phyloP scores from a whole-genome alignment of 2,113 vertebrate species.

The Marcusenius ussheri region DNA sequence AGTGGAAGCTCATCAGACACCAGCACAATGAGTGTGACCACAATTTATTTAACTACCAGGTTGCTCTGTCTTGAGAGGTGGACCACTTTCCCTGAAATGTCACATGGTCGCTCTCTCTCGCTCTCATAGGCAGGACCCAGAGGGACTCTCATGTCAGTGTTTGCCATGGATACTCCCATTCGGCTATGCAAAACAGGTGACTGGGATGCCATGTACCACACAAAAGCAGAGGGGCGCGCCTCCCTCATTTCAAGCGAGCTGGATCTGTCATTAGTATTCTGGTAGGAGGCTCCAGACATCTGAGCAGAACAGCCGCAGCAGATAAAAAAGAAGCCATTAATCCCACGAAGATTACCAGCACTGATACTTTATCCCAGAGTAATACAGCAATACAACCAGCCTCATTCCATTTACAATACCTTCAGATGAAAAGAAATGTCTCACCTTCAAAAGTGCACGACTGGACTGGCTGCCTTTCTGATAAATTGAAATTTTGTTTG shows the following conservation, averaged over 20 bases:
- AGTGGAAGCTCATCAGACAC: slow-evolving; percentile 16
- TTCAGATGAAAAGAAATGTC: slow-evolving; percentile 47
- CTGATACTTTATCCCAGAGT: slow-evolving; percentile 92
- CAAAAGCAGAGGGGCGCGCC: slow-evolving; percentile 50
- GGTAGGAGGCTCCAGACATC: slow-evolving; percentile 92
- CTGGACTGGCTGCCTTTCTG: slow-evolving; percentile 38
- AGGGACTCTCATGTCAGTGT: slow-evolving; percentile 11
- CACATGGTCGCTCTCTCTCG: slow-evolving; percentile 12
- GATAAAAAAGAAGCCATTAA: slow-evolving; percentile 99
- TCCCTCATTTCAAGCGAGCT: slow-evolving; percentile 69
- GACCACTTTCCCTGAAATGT: neutral
- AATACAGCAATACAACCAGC: slow-evolving; percentile 66
- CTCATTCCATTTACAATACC: slow-evolving; percentile 63
- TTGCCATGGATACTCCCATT: slow-evolving; percentile 10
- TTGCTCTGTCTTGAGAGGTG: slow-evolving; percentile 8
- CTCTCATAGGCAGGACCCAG: neutral
- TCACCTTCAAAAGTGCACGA: slow-evolving; percentile 31
- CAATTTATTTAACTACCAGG: slow-evolving; percentile 23
- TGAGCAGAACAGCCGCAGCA: slow-evolving; percentile 88
- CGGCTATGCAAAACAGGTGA: slow-evolving; percentile 24
- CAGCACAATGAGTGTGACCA: slow-evolving; percentile 15
- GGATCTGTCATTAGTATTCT: slow-evolving; percentile 93
- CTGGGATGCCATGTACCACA: slow-evolving; percentile 24
- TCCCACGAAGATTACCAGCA: slow-evolving; percentile 97
- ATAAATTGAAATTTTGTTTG: slow-evolving; percentile 28